Evolutionary conservation across 2,797 vertebrate species (phyloP).

Genomic region (Rhyacichthys aspro): DNA sequence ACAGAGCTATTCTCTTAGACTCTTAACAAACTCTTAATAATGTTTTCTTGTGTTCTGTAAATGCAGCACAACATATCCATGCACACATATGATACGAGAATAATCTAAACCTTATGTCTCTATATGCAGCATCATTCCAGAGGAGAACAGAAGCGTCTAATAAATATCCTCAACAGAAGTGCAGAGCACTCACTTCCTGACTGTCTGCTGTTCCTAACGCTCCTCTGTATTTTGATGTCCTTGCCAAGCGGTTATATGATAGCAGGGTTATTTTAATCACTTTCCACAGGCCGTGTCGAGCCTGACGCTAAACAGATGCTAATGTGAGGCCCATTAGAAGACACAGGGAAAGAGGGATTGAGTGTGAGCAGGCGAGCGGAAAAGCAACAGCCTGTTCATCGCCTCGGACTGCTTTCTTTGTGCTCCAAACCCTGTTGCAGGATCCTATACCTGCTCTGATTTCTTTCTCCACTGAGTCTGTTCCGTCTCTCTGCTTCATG

Average conservation of each 20-base stretch:
- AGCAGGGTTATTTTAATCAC: conserved; percentile 71
- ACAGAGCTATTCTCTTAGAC: too few species aligned
- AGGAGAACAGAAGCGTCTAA: conserved; percentile 26
- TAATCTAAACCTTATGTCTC: conserved; percentile 7
- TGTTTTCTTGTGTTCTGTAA: too few species aligned
- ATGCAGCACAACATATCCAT: neutral
- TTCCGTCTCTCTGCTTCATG: too few species aligned
- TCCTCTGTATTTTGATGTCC: conserved; percentile 61
- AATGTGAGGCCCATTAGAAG: conserved; percentile 77
- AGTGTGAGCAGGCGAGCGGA: conserved; percentile 71
- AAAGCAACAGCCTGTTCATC: conserved; percentile 77
- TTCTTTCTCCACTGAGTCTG: conserved; percentile 39
- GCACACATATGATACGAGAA: conserved; percentile 12
- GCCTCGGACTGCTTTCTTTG: conserved; percentile 63
- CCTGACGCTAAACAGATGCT: conserved; percentile 79
- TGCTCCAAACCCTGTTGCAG: conserved; percentile 49
- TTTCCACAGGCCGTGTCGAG: conserved; percentile 63
- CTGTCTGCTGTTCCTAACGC: conserved; percentile 21
- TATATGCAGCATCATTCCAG: neutral
- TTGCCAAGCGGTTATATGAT: conserved; percentile 63
- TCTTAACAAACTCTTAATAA: too few species aligned
- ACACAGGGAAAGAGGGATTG: conserved; percentile 63
- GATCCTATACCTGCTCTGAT: conserved; percentile 40
- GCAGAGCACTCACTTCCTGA: conserved; percentile 18
- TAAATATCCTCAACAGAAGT: conserved; percentile 29